Conservation (phyloP, 2,113 vertebrate genomes). For the Gallinago media region DNA sequence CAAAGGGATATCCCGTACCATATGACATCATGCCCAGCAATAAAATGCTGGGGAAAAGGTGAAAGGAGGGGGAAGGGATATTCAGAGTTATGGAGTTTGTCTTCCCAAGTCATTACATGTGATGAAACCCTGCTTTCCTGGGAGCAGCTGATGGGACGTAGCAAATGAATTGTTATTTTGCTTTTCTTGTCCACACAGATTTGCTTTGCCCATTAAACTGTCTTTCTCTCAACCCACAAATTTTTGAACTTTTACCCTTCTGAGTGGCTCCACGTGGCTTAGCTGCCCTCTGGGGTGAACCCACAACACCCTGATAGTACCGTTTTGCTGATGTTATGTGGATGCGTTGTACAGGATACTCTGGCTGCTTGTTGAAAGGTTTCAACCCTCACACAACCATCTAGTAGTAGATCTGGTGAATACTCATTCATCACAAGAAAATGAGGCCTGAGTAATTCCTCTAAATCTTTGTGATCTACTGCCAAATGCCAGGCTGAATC, state of each 20-base stretch:
- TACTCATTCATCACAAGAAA: background rate
- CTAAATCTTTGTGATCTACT: background rate
- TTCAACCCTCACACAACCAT: background rate
- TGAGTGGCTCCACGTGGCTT: background rate
- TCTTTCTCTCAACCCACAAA: background rate
- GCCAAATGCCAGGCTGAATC: background rate
- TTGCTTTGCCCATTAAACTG: background rate
- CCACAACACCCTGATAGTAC: background rate
- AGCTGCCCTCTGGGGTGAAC: background rate
- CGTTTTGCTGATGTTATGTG: background rate
- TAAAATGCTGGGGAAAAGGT: background rate
- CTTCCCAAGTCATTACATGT: rapidly evolving
- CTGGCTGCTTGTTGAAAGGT: background rate
- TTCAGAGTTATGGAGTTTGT: background rate
- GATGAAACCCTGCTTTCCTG: background rate
- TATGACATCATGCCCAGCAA: rapidly evolving
- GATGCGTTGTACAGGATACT: background rate
- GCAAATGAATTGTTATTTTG: background rate
- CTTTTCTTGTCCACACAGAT: background rate
- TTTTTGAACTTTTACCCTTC: background rate
- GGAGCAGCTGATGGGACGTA: background rate
- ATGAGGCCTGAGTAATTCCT: background rate
- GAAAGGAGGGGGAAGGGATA: background rate
- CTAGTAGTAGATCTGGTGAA: background rate
- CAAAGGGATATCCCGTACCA: background rate